Conservation (phyloP, 2,797 vertebrate genomes). For the Muscicapa comitata region DNA sequence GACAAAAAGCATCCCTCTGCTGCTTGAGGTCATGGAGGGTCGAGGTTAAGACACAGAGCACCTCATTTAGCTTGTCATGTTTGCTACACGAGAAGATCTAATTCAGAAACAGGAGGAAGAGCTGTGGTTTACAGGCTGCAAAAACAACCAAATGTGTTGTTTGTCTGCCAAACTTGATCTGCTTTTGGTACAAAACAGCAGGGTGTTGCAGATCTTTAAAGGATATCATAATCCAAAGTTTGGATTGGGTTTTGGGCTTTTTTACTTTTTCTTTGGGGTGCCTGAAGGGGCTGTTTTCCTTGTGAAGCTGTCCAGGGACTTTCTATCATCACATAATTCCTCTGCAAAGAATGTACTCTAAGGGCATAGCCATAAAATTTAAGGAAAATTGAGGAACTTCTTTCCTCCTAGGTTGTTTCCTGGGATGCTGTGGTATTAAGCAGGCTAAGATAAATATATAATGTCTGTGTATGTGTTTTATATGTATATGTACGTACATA, state of each 20-base stretch:
- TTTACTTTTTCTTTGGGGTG: not conserved
- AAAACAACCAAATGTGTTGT: not conserved
- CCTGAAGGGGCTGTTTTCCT: not conserved
- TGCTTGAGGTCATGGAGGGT: not conserved
- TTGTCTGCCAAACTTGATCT: not conserved
- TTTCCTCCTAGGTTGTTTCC: not conserved
- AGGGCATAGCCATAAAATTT: not conserved
- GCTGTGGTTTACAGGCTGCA: not conserved
- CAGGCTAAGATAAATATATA: not conserved
- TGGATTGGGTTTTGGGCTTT: not conserved
- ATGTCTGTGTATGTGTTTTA: not conserved
- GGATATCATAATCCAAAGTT: not conserved
- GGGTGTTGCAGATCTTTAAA: not conserved
- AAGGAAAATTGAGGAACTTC: not conserved
- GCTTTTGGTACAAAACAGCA: not conserved
- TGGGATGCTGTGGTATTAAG: not conserved
- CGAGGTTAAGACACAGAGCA: not conserved
- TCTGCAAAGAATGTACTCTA: not conserved
- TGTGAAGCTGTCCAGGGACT: not conserved
- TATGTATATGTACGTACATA: not conserved
- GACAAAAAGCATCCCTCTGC: not conserved
- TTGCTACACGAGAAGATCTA: not conserved
- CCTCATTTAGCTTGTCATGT: fast-evolving
- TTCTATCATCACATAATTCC: not conserved
- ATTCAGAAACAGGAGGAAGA: not conserved